Evolutionary conservation across 2,797 vertebrate genomes (phyloP).

Genomic region (Semotilus atromaculatus): DNA sequence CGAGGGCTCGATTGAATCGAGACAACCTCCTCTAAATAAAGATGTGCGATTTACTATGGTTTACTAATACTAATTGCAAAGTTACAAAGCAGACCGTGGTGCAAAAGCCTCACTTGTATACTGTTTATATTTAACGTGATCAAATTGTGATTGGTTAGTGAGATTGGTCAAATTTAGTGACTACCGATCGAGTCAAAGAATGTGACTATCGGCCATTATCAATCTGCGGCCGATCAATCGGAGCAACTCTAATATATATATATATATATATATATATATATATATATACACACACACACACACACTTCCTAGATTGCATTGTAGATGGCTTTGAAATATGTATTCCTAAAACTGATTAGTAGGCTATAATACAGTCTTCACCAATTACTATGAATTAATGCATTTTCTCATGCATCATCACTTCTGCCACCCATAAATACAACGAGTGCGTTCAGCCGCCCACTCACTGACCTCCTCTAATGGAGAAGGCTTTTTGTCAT

Average conservation of each 20-base stretch:
- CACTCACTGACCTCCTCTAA: slow-evolving; percentile 87
- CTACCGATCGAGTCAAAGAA: neutral
- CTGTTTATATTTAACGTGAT: neutral
- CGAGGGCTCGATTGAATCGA: neutral
- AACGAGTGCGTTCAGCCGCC: neutral
- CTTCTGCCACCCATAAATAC: slow-evolving; percentile 20
- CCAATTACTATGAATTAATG: slow-evolving; percentile 15
- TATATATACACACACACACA: neutral
- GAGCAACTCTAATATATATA: neutral
- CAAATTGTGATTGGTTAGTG: neutral
- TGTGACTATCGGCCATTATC: neutral
- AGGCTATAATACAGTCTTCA: neutral
- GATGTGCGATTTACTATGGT: neutral
- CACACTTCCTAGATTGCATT: neutral
- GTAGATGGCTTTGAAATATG: neutral
- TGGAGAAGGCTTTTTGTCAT: slow-evolving; percentile 90
- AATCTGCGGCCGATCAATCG: neutral
- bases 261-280: neutral
- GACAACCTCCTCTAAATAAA: neutral
- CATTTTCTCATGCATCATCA: neutral
- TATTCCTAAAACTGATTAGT: neutral
- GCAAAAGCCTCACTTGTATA: neutral
- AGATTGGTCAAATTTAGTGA: neutral
- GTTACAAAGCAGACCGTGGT: neutral
- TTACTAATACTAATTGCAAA: neutral